A percentile compares a stretch with the other conserved stretches of the same genome.
phyloP scores from a whole-genome alignment of 2,888 invertebrate species.

The Dysmachus trigonus region DNA sequence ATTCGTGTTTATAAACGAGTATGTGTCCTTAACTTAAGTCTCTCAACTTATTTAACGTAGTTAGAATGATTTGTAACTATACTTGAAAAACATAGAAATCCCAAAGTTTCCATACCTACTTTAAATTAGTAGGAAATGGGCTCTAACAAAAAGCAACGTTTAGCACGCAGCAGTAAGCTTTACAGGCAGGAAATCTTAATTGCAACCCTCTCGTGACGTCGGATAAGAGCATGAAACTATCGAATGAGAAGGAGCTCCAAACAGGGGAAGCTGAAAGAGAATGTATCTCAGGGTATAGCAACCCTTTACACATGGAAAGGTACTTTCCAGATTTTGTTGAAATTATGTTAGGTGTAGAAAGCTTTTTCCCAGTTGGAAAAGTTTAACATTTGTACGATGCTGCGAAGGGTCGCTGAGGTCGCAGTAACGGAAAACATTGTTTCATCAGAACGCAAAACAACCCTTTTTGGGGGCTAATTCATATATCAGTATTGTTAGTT shows the following conservation, averaged over 20 bases:
- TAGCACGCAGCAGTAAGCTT: neutral
- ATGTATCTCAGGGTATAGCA: neutral
- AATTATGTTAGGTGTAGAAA: conserved; percentile 9
- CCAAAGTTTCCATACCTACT: neutral
- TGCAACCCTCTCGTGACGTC: neutral
- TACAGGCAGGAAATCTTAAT: conserved; percentile 22
- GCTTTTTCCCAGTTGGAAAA: conserved; percentile 6
- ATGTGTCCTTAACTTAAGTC: too few relatives aligned
- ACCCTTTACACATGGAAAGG: conserved; percentile 1
- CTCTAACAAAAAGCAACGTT: neutral
- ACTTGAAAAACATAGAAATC: neutral
- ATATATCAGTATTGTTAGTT: conserved; percentile 11
- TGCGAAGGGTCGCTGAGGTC: neutral
- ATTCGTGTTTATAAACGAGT: too few relatives aligned
- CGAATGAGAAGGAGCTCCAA: neutral
- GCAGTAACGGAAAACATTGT: conserved; percentile 37
- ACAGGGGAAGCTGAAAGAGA: conserved; percentile 13
- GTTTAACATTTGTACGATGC: neutral
- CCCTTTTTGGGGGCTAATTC: conserved; percentile 40
- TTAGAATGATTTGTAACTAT: neutral
- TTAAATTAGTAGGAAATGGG: neutral
- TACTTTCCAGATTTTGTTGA: conserved; percentile 2
- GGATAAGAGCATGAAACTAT: conserved; percentile 27
- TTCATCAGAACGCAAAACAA: conserved; percentile 32
- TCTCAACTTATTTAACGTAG: neutral